These are phyloP conservation scores for Gallinago paraguaiae DNA, from an alignment of 2,113 vertebrate species.

Conservation along the genomic window DNA sequence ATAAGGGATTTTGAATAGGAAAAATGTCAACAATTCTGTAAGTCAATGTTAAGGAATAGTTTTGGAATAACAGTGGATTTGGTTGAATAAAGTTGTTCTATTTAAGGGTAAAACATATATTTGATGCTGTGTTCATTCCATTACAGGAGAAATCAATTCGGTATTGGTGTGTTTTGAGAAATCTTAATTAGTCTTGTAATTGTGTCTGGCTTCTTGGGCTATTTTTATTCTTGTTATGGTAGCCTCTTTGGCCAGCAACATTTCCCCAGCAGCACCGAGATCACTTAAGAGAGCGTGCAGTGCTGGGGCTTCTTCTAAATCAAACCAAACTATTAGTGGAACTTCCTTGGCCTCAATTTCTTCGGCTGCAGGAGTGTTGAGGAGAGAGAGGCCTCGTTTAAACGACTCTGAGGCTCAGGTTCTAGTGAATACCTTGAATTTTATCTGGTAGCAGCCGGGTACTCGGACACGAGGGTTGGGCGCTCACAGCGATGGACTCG, in stretches of 20 bases:
- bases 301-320: background rate
- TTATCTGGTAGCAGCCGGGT: background rate
- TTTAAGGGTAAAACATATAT: background rate
- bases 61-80: slow-evolving; percentile 15
- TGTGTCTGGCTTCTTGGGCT: background rate
- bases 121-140: background rate
- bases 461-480: too few relatives aligned
- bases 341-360: background rate
- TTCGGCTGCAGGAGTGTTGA: background rate
- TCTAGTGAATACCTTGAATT: background rate
- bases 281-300: background rate
- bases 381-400: background rate
- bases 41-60: background rate
- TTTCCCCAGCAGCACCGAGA: background rate
- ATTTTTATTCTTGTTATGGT: background rate
- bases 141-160: background rate
- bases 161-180: background rate
- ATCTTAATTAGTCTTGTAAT: too few relatives aligned
- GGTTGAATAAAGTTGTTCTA: slow-evolving; percentile 46
- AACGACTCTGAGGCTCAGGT: background rate
- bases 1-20: background rate
- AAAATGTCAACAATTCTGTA: background rate
- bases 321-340: background rate
- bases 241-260: background rate
- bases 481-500: background rate